phyloP scores from a whole-genome alignment of 2,888 invertebrate species.

The Xylota sylvarum region DNA sequence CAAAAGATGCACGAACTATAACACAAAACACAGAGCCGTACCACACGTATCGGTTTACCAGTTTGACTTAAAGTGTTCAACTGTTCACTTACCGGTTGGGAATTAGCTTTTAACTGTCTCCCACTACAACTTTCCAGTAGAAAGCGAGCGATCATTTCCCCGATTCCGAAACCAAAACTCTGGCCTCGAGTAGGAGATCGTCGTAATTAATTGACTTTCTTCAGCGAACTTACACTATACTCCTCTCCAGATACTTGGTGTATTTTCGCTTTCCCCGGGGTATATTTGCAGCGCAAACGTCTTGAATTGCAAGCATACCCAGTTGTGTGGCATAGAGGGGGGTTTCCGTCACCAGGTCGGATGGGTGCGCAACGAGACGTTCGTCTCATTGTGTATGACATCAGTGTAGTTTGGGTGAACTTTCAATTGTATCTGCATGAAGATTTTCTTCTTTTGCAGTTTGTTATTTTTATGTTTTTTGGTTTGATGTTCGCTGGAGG shows the following conservation, averaged over 20 bases:
- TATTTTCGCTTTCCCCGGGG: conserved; percentile 61
- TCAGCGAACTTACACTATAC: conserved; percentile 46
- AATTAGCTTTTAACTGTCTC: conserved; percentile 74
- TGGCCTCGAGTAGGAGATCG: conserved; percentile 66
- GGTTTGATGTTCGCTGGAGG: conserved; percentile 33
- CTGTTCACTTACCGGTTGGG: conserved; percentile 59
- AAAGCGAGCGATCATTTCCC: conserved; percentile 65
- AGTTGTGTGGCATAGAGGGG: too few species aligned
- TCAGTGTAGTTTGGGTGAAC: conserved; percentile 66
- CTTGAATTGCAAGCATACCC: conserved; percentile 40
- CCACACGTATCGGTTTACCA: conserved; percentile 44
- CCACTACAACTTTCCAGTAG: conserved; percentile 70
- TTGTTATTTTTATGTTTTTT: conserved; percentile 21
- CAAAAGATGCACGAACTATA: conserved; percentile 21
- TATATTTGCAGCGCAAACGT: conserved; percentile 43
- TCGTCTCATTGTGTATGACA: conserved; percentile 64
- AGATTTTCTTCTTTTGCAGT: conserved; percentile 42
- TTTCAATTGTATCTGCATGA: conserved; percentile 73
- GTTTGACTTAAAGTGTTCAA: conserved; percentile 63
- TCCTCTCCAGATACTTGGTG: conserved; percentile 25
- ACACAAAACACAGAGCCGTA: neutral
- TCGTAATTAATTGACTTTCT: conserved; percentile 73
- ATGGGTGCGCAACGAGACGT: conserved; percentile 9
- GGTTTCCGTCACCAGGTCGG: conserved; percentile 1
- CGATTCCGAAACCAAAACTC: conserved; percentile 58